Conservation (phyloP, 2,888 invertebrate genomes). For the Magallana nippona region DNA sequence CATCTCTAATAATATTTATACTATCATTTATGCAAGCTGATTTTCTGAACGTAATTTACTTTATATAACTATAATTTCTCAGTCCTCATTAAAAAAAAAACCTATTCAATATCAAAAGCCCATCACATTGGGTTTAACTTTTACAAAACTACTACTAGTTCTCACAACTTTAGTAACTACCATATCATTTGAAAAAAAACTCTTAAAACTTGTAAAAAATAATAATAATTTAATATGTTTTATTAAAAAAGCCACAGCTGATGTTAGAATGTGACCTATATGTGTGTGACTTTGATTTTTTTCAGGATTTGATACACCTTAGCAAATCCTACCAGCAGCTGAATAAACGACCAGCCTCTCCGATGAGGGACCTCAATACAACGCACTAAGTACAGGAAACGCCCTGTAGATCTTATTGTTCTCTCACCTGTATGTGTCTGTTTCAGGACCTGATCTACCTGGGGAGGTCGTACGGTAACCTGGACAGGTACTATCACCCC, state of each 20-base stretch:
- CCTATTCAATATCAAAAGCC: too few relatives aligned
- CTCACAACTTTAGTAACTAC: too few relatives aligned
- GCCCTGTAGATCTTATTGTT: background rate
- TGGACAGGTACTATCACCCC: constrained; percentile 25
- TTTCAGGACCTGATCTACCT: constrained; percentile 24
- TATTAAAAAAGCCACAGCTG: background rate
- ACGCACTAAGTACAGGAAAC: background rate
- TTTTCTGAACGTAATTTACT: too few relatives aligned
- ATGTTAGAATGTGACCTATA: background rate
- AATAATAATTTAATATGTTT: background rate
- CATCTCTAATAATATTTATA: background rate
- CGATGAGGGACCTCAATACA: constrained; percentile 36
- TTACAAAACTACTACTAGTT: too few relatives aligned
- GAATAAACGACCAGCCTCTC: constrained; percentile 60
- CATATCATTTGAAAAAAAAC: too few relatives aligned
- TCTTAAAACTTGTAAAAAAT: background rate
- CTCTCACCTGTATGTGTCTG: background rate
- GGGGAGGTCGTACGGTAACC: constrained; percentile 8
- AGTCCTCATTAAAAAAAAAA: too few relatives aligned
- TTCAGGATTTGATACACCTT: constrained; percentile 75
- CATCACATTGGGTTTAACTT: too few relatives aligned
- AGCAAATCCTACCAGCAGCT: constrained; percentile 75
- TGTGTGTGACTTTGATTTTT: constrained; percentile 31
- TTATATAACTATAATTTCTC: too few relatives aligned
- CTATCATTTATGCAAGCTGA: background rate